phyloP scores from a whole-genome alignment of 2,797 vertebrate genomes.

The Crocodylus rhombifer region DNA sequence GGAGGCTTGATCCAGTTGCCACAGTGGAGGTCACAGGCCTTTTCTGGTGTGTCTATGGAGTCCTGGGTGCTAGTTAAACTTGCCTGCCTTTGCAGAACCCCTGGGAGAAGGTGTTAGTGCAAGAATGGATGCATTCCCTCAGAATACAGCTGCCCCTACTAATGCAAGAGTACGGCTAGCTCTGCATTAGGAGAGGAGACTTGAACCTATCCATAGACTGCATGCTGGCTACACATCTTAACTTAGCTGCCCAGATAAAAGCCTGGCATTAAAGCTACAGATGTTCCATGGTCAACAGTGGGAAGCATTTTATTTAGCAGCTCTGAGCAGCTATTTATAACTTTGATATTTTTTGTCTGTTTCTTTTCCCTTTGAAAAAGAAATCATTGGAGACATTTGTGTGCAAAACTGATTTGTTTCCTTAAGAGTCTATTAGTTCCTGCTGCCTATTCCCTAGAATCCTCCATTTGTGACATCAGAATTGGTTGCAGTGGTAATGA shows the following conservation, averaged over 20 bases:
- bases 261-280: accelerated
- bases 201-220: accelerated
- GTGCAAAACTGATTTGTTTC: accelerated
- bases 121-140: not conserved
- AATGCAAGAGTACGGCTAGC: not conserved
- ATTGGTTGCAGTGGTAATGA: not conserved
- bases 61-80: not conserved
- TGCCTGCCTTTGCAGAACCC: not conserved
- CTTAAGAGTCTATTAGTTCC: not conserved
- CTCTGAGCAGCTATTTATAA: conserved; percentile 29
- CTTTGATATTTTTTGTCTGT: not conserved
- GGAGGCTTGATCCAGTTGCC: not conserved
- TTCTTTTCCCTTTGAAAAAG: not conserved
- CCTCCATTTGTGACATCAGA: not conserved
- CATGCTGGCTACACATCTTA: not conserved
- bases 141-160: not conserved
- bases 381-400: not conserved
- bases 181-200: too few species aligned
- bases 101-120: not conserved
- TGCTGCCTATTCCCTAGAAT: not conserved
- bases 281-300: not conserved
- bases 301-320: conserved; percentile 27
- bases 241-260: not conserved
- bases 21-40: not conserved
- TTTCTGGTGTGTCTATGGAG: not conserved